A percentile compares a stretch with the other conserved stretches of the same genome.
Evolutionary conservation across 2,113 vertebrate species (phyloP).

Genomic region (Pelusios castaneus): DNA sequence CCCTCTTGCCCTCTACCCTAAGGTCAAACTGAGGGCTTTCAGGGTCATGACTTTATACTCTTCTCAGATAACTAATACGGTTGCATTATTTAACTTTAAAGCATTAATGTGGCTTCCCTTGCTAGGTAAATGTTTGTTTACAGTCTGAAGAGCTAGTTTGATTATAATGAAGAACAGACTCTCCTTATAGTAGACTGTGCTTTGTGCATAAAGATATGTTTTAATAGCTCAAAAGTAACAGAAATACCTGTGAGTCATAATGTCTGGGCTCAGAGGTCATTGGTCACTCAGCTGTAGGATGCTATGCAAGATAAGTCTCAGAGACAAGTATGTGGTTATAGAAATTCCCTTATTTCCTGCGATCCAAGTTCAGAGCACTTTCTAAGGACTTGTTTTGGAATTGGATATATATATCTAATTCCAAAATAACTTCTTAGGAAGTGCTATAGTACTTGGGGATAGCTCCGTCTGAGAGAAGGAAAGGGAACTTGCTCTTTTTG

Average conservation of each 20-base stretch:
- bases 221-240: neutral
- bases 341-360: neutral
- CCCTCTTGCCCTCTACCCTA: slow-evolving; percentile 49
- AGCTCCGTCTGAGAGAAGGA: neutral
- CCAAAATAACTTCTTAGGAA: neutral
- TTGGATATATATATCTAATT: neutral
- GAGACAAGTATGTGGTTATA: neutral
- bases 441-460: neutral
- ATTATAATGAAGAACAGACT: slow-evolving; percentile 4
- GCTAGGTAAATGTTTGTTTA: slow-evolving; percentile 14
- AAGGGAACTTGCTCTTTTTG: neutral
- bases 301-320: neutral
- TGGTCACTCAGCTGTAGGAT: neutral
- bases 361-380: neutral
- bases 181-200: neutral
- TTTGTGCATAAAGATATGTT: neutral
- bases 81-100: slow-evolving; percentile 30
- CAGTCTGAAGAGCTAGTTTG: slow-evolving; percentile 1
- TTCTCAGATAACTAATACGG: slow-evolving; percentile 29
- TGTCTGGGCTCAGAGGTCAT: neutral
- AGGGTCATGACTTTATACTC: slow-evolving; percentile 43
- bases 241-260: neutral
- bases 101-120: slow-evolving; percentile 6
- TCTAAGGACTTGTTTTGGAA: neutral
- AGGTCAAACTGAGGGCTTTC: slow-evolving; percentile 44